phyloP scores from a whole-genome alignment of 1,140 invertebrate species.

The Phymorhynchus buccinoides region DNA sequence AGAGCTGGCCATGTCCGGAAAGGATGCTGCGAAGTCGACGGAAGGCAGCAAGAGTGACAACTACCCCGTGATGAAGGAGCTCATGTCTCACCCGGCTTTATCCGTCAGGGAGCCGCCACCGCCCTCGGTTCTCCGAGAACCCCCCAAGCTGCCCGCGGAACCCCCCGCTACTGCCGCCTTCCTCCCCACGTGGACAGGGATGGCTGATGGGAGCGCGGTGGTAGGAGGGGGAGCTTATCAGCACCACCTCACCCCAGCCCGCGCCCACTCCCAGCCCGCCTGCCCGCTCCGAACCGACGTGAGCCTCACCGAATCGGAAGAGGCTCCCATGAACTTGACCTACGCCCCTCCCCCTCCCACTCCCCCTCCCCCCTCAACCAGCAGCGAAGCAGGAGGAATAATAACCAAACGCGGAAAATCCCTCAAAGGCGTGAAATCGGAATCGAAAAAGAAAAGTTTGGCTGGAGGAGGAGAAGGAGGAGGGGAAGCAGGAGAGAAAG shows the following conservation, averaged over 20 bases:
- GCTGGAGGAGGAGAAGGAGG: too few relatives aligned
- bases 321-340: conserved; percentile 31
- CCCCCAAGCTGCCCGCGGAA: not conserved
- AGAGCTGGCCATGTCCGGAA: not conserved
- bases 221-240: not conserved
- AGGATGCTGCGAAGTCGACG: not conserved
- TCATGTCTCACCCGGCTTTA: not conserved
- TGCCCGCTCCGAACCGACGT: conserved; percentile 5
- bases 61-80: conserved; percentile 4
- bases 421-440: not conserved
- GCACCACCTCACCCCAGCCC: conserved; percentile 27
- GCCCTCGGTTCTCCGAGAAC: too few relatives aligned
- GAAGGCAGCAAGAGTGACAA: not conserved
- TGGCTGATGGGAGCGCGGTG: not conserved
- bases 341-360: not conserved
- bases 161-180: not conserved
- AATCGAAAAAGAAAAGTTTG: not conserved
- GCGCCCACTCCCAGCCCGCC: conserved; percentile 22
- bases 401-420: not conserved
- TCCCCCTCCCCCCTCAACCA: not conserved
- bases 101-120: not conserved
- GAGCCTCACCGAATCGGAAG: conserved; percentile 6
- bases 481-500: not conserved
- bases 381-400: not conserved
- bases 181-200: not conserved